phyloP scores from a whole-genome alignment of 2,797 vertebrate genomes.

The Lutra lutra region DNA sequence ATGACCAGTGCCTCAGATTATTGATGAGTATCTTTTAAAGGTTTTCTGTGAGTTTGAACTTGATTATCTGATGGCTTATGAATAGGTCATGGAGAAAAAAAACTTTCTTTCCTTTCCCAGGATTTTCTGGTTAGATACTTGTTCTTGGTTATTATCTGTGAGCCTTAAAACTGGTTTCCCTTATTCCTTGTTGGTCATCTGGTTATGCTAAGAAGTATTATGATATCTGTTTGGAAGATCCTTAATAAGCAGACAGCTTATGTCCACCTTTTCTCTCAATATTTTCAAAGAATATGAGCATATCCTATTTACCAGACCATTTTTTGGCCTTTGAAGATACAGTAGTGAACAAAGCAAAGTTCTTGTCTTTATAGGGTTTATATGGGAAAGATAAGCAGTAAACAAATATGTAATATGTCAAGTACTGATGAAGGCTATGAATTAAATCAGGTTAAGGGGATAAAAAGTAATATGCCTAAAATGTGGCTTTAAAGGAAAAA shows the following conservation, averaged over 20 bases:
- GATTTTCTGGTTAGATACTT: constrained; percentile 35
- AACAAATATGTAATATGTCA: not conserved
- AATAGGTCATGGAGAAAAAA: not conserved
- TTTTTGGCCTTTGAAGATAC: not conserved
- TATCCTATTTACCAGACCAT: not conserved
- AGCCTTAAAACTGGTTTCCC: not conserved
- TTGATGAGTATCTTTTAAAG: not conserved
- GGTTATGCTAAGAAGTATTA: constrained; percentile 28
- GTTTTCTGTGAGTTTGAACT: constrained; percentile 5
- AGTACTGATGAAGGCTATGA: not conserved
- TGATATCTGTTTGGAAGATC: not conserved
- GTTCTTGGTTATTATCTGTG: not conserved
- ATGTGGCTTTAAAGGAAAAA: not conserved
- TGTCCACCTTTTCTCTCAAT: not conserved
- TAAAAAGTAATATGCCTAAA: constrained; percentile 3
- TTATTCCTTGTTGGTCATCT: constrained; percentile 19
- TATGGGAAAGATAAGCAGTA: not conserved
- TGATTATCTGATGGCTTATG: not conserved
- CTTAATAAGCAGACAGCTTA: not conserved
- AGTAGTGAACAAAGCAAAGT: constrained; percentile 12
- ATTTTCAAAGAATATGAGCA: not conserved
- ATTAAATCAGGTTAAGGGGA: not conserved
- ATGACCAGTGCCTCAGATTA: not conserved
- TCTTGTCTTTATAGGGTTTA: not conserved
- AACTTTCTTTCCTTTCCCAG: not conserved